phyloP scores from a whole-genome alignment of 2,113 vertebrate genomes.

The Ranitomeya variabilis region DNA sequence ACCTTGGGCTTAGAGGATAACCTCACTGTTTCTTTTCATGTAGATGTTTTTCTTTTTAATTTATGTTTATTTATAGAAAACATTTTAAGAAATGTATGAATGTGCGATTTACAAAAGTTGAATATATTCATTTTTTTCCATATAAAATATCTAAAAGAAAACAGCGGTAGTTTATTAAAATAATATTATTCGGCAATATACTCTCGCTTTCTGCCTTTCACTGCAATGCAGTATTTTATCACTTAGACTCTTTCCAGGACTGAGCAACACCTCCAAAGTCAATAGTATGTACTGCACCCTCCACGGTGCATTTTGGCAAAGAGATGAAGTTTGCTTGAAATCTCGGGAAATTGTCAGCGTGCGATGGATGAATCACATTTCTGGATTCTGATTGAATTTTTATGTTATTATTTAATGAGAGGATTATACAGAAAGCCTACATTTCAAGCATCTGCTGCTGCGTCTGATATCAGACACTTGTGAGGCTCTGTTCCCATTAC shows the following conservation, averaged over 20 bases:
- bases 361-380: not conserved
- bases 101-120: not conserved
- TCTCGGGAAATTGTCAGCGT: not conserved
- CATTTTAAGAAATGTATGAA: too few species aligned
- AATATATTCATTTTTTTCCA: not conserved
- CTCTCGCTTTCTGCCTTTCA: not conserved
- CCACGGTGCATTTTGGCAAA: constrained; percentile 15
- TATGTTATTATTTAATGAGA: not conserved
- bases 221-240: not conserved
- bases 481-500: not conserved
- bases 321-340: not conserved
- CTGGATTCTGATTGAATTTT: not conserved
- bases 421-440: not conserved
- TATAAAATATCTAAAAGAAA: not conserved
- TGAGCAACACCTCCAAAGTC: not conserved
- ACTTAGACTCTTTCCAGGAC: not conserved
- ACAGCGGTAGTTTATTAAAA: not conserved
- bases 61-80: too few species aligned
- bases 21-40: too few species aligned
- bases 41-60: too few species aligned
- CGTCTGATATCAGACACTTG: not conserved
- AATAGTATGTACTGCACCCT: not conserved
- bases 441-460: not conserved
- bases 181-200: not conserved
- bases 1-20: too few species aligned